Conservation (phyloP, 92 coral and sea anemone species). For the Parazoanthus atlanticus region DNA sequence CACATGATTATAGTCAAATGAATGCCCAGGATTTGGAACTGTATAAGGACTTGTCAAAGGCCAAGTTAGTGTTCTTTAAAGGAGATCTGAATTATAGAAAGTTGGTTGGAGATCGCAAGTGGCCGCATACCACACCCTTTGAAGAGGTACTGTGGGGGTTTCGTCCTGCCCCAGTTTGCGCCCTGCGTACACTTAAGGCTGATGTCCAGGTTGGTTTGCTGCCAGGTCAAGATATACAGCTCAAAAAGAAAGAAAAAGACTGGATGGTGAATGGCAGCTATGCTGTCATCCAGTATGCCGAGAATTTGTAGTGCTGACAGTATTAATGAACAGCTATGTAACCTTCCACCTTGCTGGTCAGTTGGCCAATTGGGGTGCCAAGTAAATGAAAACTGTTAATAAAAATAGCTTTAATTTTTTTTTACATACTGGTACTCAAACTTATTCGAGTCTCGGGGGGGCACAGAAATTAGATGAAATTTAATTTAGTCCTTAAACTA, state of each 20-base stretch:
- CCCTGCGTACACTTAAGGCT: constrained; percentile 92
- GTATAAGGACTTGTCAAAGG: constrained; percentile 72
- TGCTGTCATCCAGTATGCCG: constrained; percentile 84
- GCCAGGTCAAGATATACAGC: constrained; percentile 74
- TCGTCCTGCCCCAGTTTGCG: constrained; percentile 87
- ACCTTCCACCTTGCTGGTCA: background rate
- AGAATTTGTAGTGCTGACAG: constrained; percentile 7
- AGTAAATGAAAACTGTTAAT: too few relatives aligned
- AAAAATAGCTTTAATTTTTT: background rate
- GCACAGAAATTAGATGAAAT: too few relatives aligned
- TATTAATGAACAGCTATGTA: background rate
- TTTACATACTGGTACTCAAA: too few relatives aligned
- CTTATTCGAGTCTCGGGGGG: too few relatives aligned
- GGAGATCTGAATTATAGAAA: constrained; percentile 98
- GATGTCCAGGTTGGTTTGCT: constrained; percentile 90
- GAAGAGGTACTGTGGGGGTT: constrained; percentile 92
- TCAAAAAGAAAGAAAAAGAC: constrained; percentile 67
- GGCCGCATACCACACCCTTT: constrained; percentile 88
- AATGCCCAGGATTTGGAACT: constrained; percentile 65
- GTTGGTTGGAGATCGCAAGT: constrained; percentile 94
- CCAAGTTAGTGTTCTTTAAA: constrained; percentile 89
- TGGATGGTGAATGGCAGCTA: constrained; percentile 96
- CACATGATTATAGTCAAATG: constrained; percentile 90
- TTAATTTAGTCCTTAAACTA: too few relatives aligned
- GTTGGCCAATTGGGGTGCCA: background rate